Percentiles rank a stretch among this genome's conserved stretches.
These are phyloP conservation scores for Propithecus perrieri DNA, from an alignment of 2,797 vertebrate species.

Conservation along the genomic window DNA sequence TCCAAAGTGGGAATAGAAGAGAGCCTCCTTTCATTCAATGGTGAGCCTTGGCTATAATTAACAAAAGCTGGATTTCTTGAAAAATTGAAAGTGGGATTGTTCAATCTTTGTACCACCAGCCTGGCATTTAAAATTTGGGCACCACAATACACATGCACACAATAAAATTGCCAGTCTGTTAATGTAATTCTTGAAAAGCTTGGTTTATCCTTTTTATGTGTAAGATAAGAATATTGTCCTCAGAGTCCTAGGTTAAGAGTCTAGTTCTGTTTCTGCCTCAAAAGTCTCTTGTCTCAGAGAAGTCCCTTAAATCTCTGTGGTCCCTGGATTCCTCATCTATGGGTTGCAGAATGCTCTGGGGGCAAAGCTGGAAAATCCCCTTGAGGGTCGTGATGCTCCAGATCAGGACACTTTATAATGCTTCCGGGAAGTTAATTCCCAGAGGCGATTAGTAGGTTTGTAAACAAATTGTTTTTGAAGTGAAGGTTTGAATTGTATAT, in stretches of 20 bases:
- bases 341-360: not conserved
- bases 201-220: not conserved
- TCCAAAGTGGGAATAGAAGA: not conserved
- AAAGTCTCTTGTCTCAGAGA: not conserved
- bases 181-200: not conserved
- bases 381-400: not conserved
- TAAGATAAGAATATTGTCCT: not conserved
- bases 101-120: not conserved
- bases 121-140: not conserved
- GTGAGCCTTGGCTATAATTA: not conserved
- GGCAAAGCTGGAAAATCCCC: not conserved
- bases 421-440: not conserved
- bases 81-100: not conserved
- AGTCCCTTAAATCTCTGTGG: not conserved
- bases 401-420: not conserved
- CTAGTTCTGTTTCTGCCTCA: not conserved
- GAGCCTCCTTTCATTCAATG: not conserved
- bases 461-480: slow-evolving; percentile 50
- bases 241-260: not conserved
- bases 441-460: not conserved
- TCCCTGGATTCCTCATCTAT: not conserved
- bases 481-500: slow-evolving; percentile 43
- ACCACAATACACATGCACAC: not conserved
- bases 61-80: not conserved
- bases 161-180: not conserved